Conservation (phyloP, 1,140 invertebrate species). For the Lepidurus packardi region DNA sequence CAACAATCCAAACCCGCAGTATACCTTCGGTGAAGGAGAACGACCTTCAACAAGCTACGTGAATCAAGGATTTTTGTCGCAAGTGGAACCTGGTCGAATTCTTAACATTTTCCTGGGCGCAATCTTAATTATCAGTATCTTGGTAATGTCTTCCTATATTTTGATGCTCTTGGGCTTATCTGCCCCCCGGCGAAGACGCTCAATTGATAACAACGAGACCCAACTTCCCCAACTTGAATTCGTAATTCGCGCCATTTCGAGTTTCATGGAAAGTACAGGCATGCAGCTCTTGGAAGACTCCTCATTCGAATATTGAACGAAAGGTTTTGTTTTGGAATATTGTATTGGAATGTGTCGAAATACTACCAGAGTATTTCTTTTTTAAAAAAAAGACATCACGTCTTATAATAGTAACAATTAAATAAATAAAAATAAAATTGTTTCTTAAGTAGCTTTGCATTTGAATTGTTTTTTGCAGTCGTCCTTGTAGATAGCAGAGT, state of each 20-base stretch:
- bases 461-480: constrained; percentile 34
- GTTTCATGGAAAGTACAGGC: not conserved
- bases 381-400: not conserved
- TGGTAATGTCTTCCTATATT: constrained; percentile 26
- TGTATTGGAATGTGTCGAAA: constrained; percentile 22
- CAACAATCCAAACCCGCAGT: not conserved
- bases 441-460: constrained; percentile 15
- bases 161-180: constrained; percentile 24
- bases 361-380: constrained; percentile 20
- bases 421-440: not conserved
- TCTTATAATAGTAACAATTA: constrained; percentile 23
- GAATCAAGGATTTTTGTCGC: not conserved
- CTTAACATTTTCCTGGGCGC: constrained; percentile 32
- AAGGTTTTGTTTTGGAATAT: not conserved
- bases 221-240: not conserved
- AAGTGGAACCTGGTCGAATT: constrained; percentile 28
- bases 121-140: constrained; percentile 17
- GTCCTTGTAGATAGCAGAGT: constrained; percentile 34
- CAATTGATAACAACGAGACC: not conserved
- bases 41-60: not conserved
- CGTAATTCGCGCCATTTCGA: not conserved
- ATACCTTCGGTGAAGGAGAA: not conserved
- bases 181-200: constrained; percentile 24
- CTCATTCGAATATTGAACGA: not conserved
- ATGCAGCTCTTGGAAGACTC: not conserved